Evolutionary conservation across 2,797 vertebrate genomes (phyloP).

Genomic region (Naso thynnoides): DNA sequence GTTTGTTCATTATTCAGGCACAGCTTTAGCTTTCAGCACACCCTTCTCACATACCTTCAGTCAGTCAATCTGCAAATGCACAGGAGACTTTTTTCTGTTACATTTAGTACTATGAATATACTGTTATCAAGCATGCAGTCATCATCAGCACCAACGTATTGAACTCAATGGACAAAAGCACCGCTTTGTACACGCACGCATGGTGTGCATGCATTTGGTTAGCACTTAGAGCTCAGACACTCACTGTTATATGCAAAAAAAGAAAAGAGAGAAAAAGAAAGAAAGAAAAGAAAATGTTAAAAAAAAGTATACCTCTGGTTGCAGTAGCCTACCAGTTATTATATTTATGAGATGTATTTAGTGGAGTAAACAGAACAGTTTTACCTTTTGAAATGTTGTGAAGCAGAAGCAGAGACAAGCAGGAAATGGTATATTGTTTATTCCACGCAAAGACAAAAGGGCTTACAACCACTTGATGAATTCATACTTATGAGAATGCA

Average conservation of each 20-base stretch:
- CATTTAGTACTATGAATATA: conserved; percentile 31
- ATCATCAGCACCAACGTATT: conserved; percentile 48
- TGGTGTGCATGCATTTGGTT: too few species aligned
- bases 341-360: not conserved
- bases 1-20: too few species aligned
- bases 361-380: too few species aligned
- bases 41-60: conserved; percentile 66
- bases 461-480: not conserved
- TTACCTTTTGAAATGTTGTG: not conserved
- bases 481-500: not conserved
- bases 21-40: too few species aligned
- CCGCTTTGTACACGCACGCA: conserved; percentile 16
- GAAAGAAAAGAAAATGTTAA: too few species aligned
- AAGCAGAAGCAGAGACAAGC: not conserved
- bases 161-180: conserved; percentile 52
- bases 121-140: conserved; percentile 44
- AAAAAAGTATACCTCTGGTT: not conserved
- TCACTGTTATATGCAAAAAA: too few species aligned
- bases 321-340: too few species aligned
- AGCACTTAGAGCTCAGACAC: too few species aligned
- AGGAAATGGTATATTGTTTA: too few species aligned
- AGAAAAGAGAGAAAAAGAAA: too few species aligned
- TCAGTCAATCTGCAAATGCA: conserved; percentile 52
- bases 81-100: conserved; percentile 42
- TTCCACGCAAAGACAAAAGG: not conserved